Conservation (phyloP, 2,797 vertebrate species). For the Gobionotothen gibberifrons region DNA sequence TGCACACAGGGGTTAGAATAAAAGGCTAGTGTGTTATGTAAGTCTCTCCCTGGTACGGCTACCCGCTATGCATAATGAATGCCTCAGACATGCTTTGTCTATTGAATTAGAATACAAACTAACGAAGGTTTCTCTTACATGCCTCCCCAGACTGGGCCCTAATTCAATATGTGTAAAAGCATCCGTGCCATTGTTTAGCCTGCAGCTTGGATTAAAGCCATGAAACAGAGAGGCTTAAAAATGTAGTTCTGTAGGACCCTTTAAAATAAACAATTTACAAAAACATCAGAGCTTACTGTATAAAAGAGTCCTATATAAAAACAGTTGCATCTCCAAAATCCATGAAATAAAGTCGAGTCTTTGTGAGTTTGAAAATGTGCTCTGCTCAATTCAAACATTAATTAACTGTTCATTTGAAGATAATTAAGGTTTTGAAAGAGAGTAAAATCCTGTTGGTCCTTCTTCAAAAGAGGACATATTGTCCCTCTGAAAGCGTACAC, state of each 20-base stretch:
- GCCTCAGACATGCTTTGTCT: slow-evolving; percentile 77
- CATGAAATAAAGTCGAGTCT: slow-evolving; percentile 4
- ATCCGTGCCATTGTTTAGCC: slow-evolving; percentile 64
- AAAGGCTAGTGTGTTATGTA: slow-evolving; percentile 82
- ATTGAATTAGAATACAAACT: slow-evolving; percentile 80
- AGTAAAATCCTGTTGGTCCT: background rate
- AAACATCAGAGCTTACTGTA: slow-evolving; percentile 18
- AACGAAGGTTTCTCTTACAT: slow-evolving; percentile 77
- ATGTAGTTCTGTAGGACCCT: slow-evolving; percentile 52
- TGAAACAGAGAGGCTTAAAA: slow-evolving; percentile 47
- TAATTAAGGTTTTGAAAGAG: background rate
- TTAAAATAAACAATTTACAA: slow-evolving; percentile 43
- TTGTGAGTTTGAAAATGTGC: background rate
- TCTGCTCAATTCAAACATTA: background rate
- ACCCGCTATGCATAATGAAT: slow-evolving; percentile 83
- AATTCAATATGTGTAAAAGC: slow-evolving; percentile 76
- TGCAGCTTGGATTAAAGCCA: slow-evolving; percentile 71
- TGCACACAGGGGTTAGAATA: slow-evolving; percentile 75
- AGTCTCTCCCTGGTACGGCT: slow-evolving; percentile 76
- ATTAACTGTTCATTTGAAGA: background rate
- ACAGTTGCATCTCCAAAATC: slow-evolving; percentile 6
- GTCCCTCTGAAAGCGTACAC: slow-evolving; percentile 32
- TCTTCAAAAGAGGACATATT: slow-evolving; percentile 4
- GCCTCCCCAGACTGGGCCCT: slow-evolving; percentile 57
- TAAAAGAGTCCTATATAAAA: background rate